Evolutionary conservation across 2,113 vertebrate species (phyloP).

Genomic region (Rhinolophus sinicus): DNA sequence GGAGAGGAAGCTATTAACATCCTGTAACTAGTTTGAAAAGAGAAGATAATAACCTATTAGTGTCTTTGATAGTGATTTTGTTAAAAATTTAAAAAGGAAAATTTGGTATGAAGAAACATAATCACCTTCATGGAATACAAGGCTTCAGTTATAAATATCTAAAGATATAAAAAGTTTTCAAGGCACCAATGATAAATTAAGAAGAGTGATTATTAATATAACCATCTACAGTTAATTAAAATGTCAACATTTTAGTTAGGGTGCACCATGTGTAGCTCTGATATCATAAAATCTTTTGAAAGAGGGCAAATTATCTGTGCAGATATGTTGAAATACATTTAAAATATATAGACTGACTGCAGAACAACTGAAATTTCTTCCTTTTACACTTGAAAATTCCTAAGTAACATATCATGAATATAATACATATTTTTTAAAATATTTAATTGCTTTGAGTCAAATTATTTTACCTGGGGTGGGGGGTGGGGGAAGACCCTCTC

Average conservation of each 20-base stretch:
- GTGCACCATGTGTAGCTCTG: background rate
- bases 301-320: background rate
- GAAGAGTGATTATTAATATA: background rate
- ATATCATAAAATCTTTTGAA: background rate
- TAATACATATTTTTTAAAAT: background rate
- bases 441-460: background rate
- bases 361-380: background rate
- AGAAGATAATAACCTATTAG: constrained; percentile 53
- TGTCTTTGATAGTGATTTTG: constrained; percentile 30
- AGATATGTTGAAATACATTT: constrained; percentile 6
- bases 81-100: constrained; percentile 45
- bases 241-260: background rate
- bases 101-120: constrained; percentile 15
- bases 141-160: constrained; percentile 1
- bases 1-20: constrained; percentile 30
- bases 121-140: background rate
- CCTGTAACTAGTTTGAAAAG: background rate
- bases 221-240: background rate
- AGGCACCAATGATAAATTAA: background rate
- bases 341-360: background rate
- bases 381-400: background rate
- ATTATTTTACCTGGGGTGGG: background rate
- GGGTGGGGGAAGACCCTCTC: background rate
- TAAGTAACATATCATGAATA: background rate
- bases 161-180: background rate